Conservation (phyloP, 2,113 vertebrate genomes). For the Pluvialis apricaria region DNA sequence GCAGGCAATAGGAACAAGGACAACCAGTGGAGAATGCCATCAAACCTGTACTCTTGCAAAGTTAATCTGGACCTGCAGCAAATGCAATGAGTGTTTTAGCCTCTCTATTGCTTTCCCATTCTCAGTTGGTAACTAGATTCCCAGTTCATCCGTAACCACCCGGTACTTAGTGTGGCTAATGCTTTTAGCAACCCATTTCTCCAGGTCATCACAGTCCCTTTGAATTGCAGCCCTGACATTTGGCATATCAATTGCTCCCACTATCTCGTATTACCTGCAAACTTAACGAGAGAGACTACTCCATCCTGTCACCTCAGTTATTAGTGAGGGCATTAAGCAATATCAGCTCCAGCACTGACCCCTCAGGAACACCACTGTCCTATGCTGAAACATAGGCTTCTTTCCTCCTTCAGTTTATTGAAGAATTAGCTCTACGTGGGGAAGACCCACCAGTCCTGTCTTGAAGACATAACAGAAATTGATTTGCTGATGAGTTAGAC, state of each 20-base stretch:
- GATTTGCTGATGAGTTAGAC: not conserved
- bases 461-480: not conserved
- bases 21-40: not conserved
- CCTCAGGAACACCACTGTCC: not conserved
- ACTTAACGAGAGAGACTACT: not conserved
- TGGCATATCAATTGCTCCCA: not conserved
- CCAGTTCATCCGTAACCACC: not conserved
- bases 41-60: not conserved
- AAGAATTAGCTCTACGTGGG: not conserved
- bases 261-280: not conserved
- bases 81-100: not conserved
- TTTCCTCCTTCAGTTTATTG: not conserved
- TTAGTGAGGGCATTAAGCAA: not conserved
- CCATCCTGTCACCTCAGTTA: not conserved
- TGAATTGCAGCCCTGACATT: not conserved
- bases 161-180: not conserved
- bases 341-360: not conserved
- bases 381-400: not conserved
- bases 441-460: not conserved
- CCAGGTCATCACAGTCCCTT: not conserved
- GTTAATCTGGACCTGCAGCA: conserved; percentile 1
- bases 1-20: not conserved
- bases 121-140: not conserved
- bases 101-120: not conserved
- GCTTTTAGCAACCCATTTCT: not conserved